Conservation (phyloP, 1,140 invertebrate genomes). For the Pygmarrhopalites habei region DNA sequence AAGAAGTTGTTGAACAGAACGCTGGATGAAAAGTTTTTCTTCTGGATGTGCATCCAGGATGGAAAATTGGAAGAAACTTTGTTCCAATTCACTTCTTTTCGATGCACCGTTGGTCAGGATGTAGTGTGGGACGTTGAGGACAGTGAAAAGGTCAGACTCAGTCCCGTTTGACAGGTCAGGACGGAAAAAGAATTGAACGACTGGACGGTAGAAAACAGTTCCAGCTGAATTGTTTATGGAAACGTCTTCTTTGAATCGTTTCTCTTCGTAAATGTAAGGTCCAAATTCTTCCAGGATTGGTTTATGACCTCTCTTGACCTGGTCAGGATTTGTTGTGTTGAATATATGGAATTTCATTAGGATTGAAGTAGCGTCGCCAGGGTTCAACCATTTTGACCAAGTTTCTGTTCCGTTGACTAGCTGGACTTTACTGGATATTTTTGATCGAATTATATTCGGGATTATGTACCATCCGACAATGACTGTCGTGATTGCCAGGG, state of each 20-base stretch:
- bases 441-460: not conserved
- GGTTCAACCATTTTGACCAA: conserved; percentile 13
- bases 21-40: conserved; percentile 14
- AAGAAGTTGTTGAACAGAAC: conserved; percentile 9
- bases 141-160: conserved; percentile 13
- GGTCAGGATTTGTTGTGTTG: conserved; percentile 72
- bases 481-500: not conserved
- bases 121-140: conserved; percentile 24
- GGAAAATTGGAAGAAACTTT: not conserved
- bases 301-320: conserved; percentile 61
- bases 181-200: conserved; percentile 24
- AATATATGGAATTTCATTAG: conserved; percentile 58
- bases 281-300: conserved; percentile 48
- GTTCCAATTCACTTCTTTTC: not conserved
- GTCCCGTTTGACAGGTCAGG: conserved; percentile 24
- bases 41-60: not conserved
- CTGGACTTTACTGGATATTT: not conserved
- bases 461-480: not conserved
- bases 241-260: conserved; percentile 32
- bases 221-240: conserved; percentile 22
- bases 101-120: conserved; percentile 12
- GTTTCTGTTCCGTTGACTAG: not conserved
- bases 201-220: conserved; percentile 32
- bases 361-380: not conserved
- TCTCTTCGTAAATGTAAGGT: conserved; percentile 47